phyloP scores from a whole-genome alignment of 1,140 invertebrate species.

The Drosophila funebris region DNA sequence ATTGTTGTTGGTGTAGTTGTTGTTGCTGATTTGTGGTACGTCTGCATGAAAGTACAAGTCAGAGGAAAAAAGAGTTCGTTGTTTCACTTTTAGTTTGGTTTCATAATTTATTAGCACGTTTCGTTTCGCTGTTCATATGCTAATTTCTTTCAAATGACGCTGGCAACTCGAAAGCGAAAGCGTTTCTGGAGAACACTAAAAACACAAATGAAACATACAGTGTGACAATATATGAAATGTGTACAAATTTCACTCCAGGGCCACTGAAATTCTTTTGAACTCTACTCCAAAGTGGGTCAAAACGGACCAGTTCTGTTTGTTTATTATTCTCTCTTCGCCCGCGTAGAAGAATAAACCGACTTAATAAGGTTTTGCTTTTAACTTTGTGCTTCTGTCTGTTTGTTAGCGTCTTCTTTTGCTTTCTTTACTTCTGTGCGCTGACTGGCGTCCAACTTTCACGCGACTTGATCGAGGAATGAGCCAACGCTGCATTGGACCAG shows the following conservation, averaged over 20 bases:
- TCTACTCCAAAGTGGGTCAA: slow-evolving; percentile 59
- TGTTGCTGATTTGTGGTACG: slow-evolving; percentile 7
- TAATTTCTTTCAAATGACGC: slow-evolving; percentile 67
- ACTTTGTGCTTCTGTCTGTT: slow-evolving; percentile 11
- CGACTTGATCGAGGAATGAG: slow-evolving; percentile 78
- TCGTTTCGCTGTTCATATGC: slow-evolving; percentile 35
- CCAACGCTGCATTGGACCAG: slow-evolving; percentile 67
- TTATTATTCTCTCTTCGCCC: slow-evolving; percentile 52
- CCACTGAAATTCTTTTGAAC: slow-evolving; percentile 60
- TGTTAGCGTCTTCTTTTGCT: slow-evolving; percentile 54
- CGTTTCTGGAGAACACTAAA: slow-evolving; percentile 27
- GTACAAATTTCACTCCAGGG: slow-evolving; percentile 39
- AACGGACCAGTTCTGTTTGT: slow-evolving; percentile 52
- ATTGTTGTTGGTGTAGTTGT: slow-evolving; percentile 20
- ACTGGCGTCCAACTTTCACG: slow-evolving; percentile 77
- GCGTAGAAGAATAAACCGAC: slow-evolving; percentile 49
- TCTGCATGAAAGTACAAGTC: slow-evolving; percentile 75
- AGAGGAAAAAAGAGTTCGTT: slow-evolving; percentile 39
- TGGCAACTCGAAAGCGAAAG: slow-evolving; percentile 64
- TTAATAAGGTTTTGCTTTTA: slow-evolving; percentile 38
- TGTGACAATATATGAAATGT: background rate
- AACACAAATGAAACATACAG: slow-evolving; percentile 18
- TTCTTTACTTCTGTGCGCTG: slow-evolving; percentile 55
- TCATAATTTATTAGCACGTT: slow-evolving; percentile 79
- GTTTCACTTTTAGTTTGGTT: slow-evolving; percentile 72